Conservation (phyloP, 2,113 vertebrate species). For the Protobothrops mucrosquamatus region DNA sequence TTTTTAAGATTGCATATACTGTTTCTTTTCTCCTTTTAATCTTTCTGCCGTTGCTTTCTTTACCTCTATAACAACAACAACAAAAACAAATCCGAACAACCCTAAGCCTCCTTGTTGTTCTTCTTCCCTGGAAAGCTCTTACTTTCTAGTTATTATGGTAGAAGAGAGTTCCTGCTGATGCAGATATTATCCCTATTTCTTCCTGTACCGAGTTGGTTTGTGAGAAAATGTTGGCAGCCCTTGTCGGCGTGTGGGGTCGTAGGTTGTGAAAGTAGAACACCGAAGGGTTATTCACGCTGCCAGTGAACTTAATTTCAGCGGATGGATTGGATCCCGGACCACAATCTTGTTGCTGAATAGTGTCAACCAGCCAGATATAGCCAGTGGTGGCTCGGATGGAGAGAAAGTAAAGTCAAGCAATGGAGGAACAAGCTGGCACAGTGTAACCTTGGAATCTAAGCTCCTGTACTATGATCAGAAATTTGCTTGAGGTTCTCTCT, state of each 20-base stretch:
- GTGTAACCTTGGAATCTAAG: constrained; percentile 55
- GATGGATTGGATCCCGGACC: constrained; percentile 70
- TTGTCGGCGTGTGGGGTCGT: constrained; percentile 64
- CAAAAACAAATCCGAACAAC: constrained; percentile 12
- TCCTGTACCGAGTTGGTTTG: constrained; percentile 53
- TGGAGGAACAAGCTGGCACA: constrained; percentile 55
- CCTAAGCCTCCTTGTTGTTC: constrained; percentile 57
- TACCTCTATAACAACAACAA: constrained; percentile 54
- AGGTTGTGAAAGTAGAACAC: constrained; percentile 61
- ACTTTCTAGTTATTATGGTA: constrained; percentile 62
- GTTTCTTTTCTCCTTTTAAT: constrained; percentile 58
- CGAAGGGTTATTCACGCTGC: constrained; percentile 52
- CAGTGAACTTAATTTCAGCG: constrained; percentile 70
- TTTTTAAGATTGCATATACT: constrained; percentile 59
- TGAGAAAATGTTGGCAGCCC: constrained; percentile 59
- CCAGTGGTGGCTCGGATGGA: constrained; percentile 62
- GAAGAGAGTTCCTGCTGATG: constrained; percentile 66
- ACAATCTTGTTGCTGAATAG: constrained; percentile 62
- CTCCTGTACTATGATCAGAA: constrained; percentile 52
- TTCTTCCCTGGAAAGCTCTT: constrained; percentile 57
- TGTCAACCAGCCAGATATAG: constrained; percentile 55
- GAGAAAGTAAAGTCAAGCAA: constrained; percentile 50
- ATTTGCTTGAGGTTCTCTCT: constrained; percentile 49
- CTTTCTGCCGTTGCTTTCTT: constrained; percentile 71
- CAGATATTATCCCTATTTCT: constrained; percentile 62